Evolutionary conservation across 53 echinoderm and acorn worm species (phyloP).

Genomic region (Astropecten irregularis): DNA sequence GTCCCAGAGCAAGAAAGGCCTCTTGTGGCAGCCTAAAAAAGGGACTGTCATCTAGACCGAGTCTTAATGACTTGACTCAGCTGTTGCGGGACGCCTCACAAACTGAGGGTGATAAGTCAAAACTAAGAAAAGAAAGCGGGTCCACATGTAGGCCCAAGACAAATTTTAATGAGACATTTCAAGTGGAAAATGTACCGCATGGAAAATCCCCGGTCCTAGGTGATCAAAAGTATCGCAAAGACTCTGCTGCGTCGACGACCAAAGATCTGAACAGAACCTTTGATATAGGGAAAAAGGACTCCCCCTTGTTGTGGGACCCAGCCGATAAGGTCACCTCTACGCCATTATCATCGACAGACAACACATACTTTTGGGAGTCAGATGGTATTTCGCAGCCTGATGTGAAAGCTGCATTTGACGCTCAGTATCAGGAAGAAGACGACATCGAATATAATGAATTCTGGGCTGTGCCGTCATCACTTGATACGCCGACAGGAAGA

Average conservation of each 20-base stretch:
- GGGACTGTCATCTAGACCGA: constrained; percentile 68
- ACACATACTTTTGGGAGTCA: constrained; percentile 68
- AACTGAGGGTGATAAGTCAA: constrained; percentile 6
- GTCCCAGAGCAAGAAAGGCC: constrained; percentile 27
- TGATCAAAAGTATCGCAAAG: constrained; percentile 1
- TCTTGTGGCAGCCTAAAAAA: constrained; percentile 4
- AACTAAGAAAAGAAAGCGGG: background rate
- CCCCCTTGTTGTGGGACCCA: constrained; percentile 82
- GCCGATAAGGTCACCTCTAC: constrained; percentile 70
- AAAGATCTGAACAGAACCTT: constrained; percentile 39
- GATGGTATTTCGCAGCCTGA: constrained; percentile 44
- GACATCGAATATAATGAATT: constrained; percentile 91
- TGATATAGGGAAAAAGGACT: constrained; percentile 21
- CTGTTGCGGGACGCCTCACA: constrained; percentile 47
- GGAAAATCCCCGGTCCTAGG: background rate
- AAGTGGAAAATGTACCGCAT: constrained; percentile 29
- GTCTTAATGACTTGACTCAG: constrained; percentile 82
- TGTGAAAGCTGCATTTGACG: background rate
- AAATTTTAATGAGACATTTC: constrained; percentile 80
- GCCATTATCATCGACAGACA: constrained; percentile 50
- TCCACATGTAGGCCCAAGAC: constrained; percentile 21
- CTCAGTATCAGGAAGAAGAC: constrained; percentile 63
- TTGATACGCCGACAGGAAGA: constrained; percentile 90
- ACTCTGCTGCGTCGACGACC: background rate
- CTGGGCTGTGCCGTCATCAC: constrained; percentile 87